phyloP scores from a whole-genome alignment of 2,888 invertebrate species.

The Chrysolina haemoptera region DNA sequence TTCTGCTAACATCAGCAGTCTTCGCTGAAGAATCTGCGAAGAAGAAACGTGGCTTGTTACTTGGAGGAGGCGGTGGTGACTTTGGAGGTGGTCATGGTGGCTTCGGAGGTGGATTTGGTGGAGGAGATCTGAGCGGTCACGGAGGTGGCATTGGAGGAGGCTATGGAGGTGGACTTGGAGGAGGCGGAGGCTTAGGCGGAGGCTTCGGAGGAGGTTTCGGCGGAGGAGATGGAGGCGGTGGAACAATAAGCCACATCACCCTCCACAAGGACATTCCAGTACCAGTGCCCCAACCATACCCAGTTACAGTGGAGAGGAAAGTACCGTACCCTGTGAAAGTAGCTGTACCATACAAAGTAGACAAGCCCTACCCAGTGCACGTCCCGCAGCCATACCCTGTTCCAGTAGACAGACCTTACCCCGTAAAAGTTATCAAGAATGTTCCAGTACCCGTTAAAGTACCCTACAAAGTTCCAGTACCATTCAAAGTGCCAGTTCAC shows the following conservation, averaged over 20 bases:
- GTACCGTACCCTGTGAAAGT: conserved; percentile 75
- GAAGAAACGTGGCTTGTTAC: conserved; percentile 58
- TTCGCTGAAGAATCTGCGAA: conserved; percentile 55
- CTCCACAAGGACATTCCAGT: conserved; percentile 76
- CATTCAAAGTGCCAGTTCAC: conserved; percentile 62
- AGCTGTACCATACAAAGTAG: conserved; percentile 72
- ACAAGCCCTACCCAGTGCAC: conserved; percentile 77
- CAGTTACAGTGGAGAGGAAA: conserved; percentile 79
- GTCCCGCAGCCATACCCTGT: conserved; percentile 78
- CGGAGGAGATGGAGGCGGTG: conserved; percentile 57
- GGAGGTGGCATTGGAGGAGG: conserved; percentile 47
- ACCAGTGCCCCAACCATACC: conserved; percentile 72
- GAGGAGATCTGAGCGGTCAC: conserved; percentile 38
- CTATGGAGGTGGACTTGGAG: conserved; percentile 45
- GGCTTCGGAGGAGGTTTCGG: conserved; percentile 51
- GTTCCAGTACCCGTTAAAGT: conserved; percentile 65
- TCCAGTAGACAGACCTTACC: conserved; percentile 71
- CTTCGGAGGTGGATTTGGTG: conserved; percentile 50
- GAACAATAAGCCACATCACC: conserved; percentile 73
- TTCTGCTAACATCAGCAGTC: conserved; percentile 56
- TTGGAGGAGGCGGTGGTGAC: conserved; percentile 51
- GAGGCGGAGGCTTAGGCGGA: conserved; percentile 44
- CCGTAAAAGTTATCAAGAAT: conserved; percentile 71
- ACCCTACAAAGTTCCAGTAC: conserved; percentile 66
- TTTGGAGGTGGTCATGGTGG: conserved; percentile 46